Conservation (phyloP, 1,140 invertebrate species). For the Pectinophora gossypiella region DNA sequence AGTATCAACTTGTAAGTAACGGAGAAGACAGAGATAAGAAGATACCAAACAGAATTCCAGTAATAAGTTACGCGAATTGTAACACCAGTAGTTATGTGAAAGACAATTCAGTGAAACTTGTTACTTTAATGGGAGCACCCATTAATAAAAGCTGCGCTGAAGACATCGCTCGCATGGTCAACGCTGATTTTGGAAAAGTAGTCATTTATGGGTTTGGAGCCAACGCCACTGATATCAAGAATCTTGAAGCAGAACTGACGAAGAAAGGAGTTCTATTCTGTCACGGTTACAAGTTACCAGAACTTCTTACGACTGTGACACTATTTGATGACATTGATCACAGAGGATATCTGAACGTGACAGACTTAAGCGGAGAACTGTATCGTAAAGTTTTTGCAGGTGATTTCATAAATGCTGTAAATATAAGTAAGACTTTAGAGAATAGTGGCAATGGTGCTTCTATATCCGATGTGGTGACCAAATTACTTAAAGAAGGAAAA, state of each 20-base stretch:
- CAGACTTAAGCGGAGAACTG: constrained; percentile 11
- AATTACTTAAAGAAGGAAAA: constrained; percentile 12
- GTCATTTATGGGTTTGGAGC: constrained; percentile 24
- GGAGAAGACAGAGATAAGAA: constrained; percentile 20
- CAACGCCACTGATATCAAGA: constrained; percentile 14
- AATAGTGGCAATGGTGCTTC: constrained; percentile 2
- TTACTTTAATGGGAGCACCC: constrained; percentile 27
- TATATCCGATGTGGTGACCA: constrained; percentile 12
- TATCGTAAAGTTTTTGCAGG: constrained; percentile 9
- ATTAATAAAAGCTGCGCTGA: constrained; percentile 25
- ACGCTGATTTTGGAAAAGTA: constrained; percentile 15
- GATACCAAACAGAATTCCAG: constrained; percentile 31
- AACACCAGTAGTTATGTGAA: constrained; percentile 25
- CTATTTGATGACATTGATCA: constrained; percentile 12
- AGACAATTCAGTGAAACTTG: constrained; percentile 18
- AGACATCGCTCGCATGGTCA: constrained; percentile 25
- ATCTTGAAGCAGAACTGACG: constrained; percentile 16
- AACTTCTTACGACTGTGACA: constrained; percentile 12
- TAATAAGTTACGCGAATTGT: constrained; percentile 22
- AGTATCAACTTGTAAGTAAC: constrained; percentile 24
- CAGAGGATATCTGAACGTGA: constrained; percentile 19
- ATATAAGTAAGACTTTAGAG: constrained; percentile 12
- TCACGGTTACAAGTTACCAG: constrained; percentile 12
- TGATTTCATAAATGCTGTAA: constrained; percentile 15
- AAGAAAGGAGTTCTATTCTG: constrained; percentile 14